Percentiles rank a stretch among this genome's conserved stretches.
phyloP scores from a whole-genome alignment of 1,140 invertebrate genomes.

The Antheraea mylitta region DNA sequence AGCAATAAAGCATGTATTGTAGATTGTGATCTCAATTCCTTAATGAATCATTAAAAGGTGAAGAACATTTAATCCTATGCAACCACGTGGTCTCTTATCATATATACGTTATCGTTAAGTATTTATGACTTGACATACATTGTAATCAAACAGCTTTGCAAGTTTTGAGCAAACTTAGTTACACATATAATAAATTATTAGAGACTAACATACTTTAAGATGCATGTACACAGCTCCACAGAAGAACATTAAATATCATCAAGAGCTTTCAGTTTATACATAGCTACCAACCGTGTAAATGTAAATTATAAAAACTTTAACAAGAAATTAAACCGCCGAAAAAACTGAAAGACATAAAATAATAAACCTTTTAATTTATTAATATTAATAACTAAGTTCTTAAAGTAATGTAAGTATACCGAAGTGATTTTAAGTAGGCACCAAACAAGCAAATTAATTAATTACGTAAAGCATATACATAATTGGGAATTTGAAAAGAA shows the following conservation, averaged over 20 bases:
- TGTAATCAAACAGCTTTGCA: not conserved
- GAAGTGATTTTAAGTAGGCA: too few species aligned
- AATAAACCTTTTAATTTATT: too few species aligned
- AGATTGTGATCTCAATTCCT: not conserved
- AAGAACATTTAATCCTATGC: not conserved
- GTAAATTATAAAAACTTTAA: too few species aligned
- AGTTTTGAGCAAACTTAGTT: not conserved
- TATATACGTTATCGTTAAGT: not conserved
- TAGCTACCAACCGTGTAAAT: too few species aligned
- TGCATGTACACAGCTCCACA: not conserved
- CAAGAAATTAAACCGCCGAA: too few species aligned
- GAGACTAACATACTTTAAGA: not conserved
- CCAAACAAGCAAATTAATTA: too few species aligned
- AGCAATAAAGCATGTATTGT: not conserved
- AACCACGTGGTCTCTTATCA: not conserved
- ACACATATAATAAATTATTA: not conserved
- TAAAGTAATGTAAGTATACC: too few species aligned
- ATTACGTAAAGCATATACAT: too few species aligned
- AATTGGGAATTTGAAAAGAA: too few species aligned
- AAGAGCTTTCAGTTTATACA: not conserved
- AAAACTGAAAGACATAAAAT: too few species aligned
- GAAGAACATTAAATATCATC: not conserved
- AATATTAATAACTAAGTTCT: too few species aligned
- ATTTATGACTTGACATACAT: slow-evolving; percentile 3
- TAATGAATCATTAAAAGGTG: slow-evolving; percentile 3